Base-by-base conservation (phyloP, 2,888 invertebrate species). In the Drosophila demipolita region DNA sequence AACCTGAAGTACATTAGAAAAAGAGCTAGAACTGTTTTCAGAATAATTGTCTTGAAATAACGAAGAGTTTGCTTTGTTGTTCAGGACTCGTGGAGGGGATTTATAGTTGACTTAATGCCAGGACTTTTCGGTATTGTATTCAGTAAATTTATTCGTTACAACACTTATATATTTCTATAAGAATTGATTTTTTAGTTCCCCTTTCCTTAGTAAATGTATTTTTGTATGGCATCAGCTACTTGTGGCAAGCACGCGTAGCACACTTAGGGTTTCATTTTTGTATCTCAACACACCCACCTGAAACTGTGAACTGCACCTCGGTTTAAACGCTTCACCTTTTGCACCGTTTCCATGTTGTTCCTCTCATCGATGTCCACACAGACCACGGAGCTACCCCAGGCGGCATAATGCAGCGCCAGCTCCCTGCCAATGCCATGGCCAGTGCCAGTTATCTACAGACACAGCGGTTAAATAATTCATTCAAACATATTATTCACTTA, bases 351-450 rank as follows among this genome's bases (percentile, higher is more conserved):
- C 80, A 95, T 94, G 92, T 97, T 97, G 77, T 95, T 94, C 60
- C 94, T 94, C 75, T 95, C 94, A 91, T 97, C 96, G 78, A 97
- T 95, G 91, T 97, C 97, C 93, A 96, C 96, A 78, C 97, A 96
- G 12, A 97, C 94, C 4, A 97, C 94, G 7, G 94, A 94, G 45
- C 96, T 95, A 0, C 97, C 97, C 52, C 95, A 94, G 54, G 94
- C 94, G 0, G 95, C 95, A 89, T 97, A 96, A 82, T 96, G 95
- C 49, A 96, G 90, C 0, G 97, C 96, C 72, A 97, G 93, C 92
- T 97, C 96, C 60, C 95, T 94, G 1, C 98, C 98, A 91, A 98
- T 97, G 11, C 97, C 97, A 93, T 97, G 97, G 0, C 97, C 97
- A 0, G 97, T 95, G 23, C 98, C 98, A 17, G 98, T 98, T 73